Base-by-base conservation (phyloP, 2,888 invertebrate species). In the Drosophila anomalata region DNA sequence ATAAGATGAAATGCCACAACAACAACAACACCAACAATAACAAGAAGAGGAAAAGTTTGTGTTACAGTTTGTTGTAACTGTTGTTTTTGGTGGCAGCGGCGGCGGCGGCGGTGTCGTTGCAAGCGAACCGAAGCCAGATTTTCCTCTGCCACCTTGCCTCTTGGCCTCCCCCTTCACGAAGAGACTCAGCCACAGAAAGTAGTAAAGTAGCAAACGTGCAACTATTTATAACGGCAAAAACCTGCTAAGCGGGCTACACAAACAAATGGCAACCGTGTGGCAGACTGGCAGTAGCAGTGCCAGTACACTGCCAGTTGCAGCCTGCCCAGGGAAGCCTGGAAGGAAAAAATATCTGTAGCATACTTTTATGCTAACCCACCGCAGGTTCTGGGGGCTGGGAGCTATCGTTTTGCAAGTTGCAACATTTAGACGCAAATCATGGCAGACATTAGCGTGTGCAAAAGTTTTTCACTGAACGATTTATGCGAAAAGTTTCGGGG, bases 361-460 rank as follows among this genome's bases (percentile, higher is more conserved):
- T 85, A 81, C 72, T 87, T 79, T 73, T 78, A 79, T 87, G 85
- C n/a, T 36, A 36, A 14, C 36, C 14, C 82, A 65, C 58, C 42
- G 22, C 20, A 24, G 1, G 75, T 72, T 51, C 65, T 59, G 8
- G 9, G 29, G 9, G 29, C 29, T 29, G 29, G 29, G 60, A 73
- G 41, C 29, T 8, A 31, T 31, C 53, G 53, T 31, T 22, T n/a
- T 70, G 81, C 77, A 77, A 79, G 77, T 83, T 84, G 83, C 76
- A 78, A 61, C 81, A 80, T 77, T 87, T 87, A 81, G 79, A 81
- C 82, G 82, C 87, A 87, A 85, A 87, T 87, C 84, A 87, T 87
- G 79, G 85, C 82, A 82, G 87, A 85, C 84, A 87, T 84, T 84
- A 87, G 87, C 82, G 85, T 81, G 85, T 62, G 61, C 85, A 67